Base-by-base conservation (phyloP, 2,797 vertebrate species). In the Mormyrus proboscirostris region DNA sequence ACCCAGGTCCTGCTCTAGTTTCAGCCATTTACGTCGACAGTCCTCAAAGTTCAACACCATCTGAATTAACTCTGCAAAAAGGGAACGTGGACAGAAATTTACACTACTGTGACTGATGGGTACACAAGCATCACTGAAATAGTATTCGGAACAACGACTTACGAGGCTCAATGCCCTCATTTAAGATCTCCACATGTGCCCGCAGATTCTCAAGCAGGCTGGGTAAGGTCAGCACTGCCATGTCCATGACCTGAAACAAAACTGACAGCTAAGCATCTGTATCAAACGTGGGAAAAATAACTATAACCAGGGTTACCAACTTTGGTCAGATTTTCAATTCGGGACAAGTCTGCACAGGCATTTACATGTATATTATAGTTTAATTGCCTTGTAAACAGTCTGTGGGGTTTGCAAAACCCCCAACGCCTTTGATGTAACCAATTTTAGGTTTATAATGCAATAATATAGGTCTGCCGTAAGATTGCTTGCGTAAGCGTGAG, bases 1-100 rank as follows among this genome's bases (percentile, higher is more conserved):
- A 2, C 95, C 94, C 50, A 99, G 93, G 0, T 99, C 98, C 0
- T 95, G 96, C 90, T 98, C 97, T 0, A 95, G 91, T 90, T 94
- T 95, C 91, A 97, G 96, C 97, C 96, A 97, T 90, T 95, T 98
- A 89, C 94, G 96, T n/a, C 98, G 96, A 49, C 96, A 96, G 62
- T 98, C 96, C 47, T 99, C 98, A 85, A 99, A 99, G 93, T 97
- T 98, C 91, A 96, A 96, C 0, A 95, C 98, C 94, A 99, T 93
- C 92, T 98, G 97, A 90, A 99, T 97, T 89, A 99, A 99, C 93
- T 96, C 99, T 99, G 92, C 7, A 33, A 89, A 90, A 90, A 89
- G 92, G n/a, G 4, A 9, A 62, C 1, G 9, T 12, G n/a, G 22
- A 7, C 41, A 4, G n/a, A 49, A 55, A 29, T 22, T 49, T 44